A percentile compares a stretch with the other conserved stretches of the same genome.
phyloP scores from a whole-genome alignment of 2,797 vertebrate genomes.

The Chaunax sp. region DNA sequence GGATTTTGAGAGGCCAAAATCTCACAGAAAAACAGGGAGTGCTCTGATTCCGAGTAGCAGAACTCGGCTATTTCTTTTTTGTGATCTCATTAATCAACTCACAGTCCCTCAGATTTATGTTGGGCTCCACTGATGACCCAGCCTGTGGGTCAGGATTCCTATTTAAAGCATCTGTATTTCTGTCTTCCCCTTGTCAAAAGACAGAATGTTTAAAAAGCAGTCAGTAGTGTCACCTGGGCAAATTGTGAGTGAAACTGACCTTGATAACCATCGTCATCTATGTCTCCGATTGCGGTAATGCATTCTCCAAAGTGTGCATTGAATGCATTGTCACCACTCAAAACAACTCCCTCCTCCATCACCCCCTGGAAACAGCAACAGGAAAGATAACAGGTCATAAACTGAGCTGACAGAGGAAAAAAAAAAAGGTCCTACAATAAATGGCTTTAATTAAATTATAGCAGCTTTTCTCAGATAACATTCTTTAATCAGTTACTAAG shows the following conservation, averaged over 20 bases:
- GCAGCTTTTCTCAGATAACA: conserved; percentile 32
- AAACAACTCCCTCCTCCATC: conserved; percentile 88
- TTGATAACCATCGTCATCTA: conserved; percentile 96
- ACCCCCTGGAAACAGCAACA: conserved; percentile 85
- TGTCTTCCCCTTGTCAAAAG: too few relatives aligned
- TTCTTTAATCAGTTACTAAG: neutral
- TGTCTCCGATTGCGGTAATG: conserved; percentile 90
- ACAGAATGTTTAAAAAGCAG: too few relatives aligned
- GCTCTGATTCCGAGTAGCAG: too few relatives aligned
- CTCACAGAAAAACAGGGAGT: neutral
- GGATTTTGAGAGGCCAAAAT: neutral
- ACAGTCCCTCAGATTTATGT: neutral
- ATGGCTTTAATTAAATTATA: conserved; percentile 10
- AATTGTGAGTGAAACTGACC: conserved; percentile 75
- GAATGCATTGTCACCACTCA: conserved; percentile 88
- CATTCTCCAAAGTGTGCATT: conserved; percentile 97
- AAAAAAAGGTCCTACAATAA: neutral
- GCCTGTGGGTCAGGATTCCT: too few relatives aligned
- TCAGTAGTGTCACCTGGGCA: too few relatives aligned
- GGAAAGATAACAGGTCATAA: conserved; percentile 42
- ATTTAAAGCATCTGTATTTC: too few relatives aligned
- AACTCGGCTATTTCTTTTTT: neutral
- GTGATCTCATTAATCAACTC: conserved; percentile 4
- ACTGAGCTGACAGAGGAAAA: conserved; percentile 16
- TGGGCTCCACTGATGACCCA: neutral